phyloP scores from a whole-genome alignment of 2,113 vertebrate species.

The Prietella phreatophila region DNA sequence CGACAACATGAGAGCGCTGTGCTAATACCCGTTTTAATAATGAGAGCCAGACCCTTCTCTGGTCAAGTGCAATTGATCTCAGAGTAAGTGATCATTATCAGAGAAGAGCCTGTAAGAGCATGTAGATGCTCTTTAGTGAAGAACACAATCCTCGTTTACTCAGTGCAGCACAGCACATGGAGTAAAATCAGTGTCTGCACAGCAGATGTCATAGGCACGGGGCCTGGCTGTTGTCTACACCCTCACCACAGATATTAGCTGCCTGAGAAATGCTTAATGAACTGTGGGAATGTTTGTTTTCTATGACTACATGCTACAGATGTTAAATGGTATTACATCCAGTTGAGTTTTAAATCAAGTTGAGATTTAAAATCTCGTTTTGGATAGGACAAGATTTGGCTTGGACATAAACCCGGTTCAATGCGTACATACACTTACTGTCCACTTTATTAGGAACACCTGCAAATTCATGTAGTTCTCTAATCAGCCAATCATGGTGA shows the following conservation, averaged over 20 bases:
- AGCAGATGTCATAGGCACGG: constrained; percentile 7
- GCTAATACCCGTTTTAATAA: constrained; percentile 11
- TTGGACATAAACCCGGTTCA: neutral
- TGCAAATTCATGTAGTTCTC: neutral
- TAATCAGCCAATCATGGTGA: neutral
- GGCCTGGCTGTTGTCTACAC: neutral
- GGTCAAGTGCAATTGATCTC: constrained; percentile 39
- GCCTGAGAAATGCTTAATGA: neutral
- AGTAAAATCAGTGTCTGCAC: neutral
- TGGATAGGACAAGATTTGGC: neutral
- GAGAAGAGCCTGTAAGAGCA: constrained; percentile 13
- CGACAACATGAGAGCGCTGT: neutral
- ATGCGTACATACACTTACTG: neutral
- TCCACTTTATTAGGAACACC: neutral
- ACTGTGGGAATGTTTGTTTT: constrained; percentile 14
- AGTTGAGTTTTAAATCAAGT: neutral
- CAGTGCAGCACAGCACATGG: neutral
- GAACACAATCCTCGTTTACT: constrained; percentile 31
- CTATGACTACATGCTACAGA: constrained; percentile 12
- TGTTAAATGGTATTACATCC: neutral
- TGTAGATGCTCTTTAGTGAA: constrained; percentile 37
- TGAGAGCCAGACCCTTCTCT: neutral
- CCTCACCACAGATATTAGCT: neutral
- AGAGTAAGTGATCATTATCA: constrained; percentile 33
- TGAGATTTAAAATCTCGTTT: constrained; percentile 3